Evolutionary conservation across 2,888 invertebrate genomes (phyloP), one percentile per base, ranked within the genome.

Genomic region (Phrixothrix hirtus): DNA sequence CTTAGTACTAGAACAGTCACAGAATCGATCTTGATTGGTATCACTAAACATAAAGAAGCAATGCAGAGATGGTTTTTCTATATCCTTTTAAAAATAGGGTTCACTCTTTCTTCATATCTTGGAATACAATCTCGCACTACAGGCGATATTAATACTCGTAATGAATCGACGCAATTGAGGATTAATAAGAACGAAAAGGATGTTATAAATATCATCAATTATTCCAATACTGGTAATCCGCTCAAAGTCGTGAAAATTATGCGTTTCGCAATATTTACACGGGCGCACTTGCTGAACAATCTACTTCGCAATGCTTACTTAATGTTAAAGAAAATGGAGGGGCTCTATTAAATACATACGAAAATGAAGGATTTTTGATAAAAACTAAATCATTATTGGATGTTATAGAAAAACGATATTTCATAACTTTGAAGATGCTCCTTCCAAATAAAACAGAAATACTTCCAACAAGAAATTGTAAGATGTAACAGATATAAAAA

Each of bases 21-120:
- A 64, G 45, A 66, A 63, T 38, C 63, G 58, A 61, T 66, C 66
- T 57, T 66, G 63, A 56, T 55, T 52, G 61, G 59, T 10, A 60
- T 60, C n/a, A 60, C 61, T 30, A 49, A 66, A 64, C 64, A 61
- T 59, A 50, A 62, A 60, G 59, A 66, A 38, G 63, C 59, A 36
- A 60, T 65, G 52, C 61, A 55, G 37, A 58, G 59, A 58, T 60
- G 59, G 58, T 12, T 61, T 57, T 59, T 55, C 50, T 60, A 44
- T 56, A 56, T 58, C 55, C 55, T 17, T 35, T 58, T 27, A 61
- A 62, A 56, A 61, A 56, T 45, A 25, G 21, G 27, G 17, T 45
- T 36, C n/a, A 45, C 25, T 36, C 25, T 44, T 9, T 29, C 13
- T 9, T 44, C 34, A 36, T 44, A 35, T 11, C 44, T 36, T 44